Percentiles rank a stretch among this genome's conserved stretches.
phyloP scores from a whole-genome alignment of 1,140 invertebrate genomes.

The Thaumatotibia leucotreta region DNA sequence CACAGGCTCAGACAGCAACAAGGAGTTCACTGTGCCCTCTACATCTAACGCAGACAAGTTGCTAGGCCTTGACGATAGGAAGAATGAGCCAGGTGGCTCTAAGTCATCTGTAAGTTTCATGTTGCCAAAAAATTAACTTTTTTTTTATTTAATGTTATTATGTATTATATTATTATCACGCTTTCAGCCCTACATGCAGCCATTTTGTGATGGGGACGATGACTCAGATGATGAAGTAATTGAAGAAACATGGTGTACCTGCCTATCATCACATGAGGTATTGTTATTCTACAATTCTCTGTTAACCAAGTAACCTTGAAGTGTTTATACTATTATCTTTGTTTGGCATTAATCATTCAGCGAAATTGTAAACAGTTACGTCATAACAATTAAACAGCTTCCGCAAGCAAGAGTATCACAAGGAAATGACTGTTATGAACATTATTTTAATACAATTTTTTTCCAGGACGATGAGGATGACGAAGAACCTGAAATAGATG shows the following conservation, averaged over 20 bases:
- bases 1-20: constrained; percentile 48
- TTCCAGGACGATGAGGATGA: constrained; percentile 61
- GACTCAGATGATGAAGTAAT: constrained; percentile 56
- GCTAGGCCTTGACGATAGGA: constrained; percentile 47
- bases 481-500: constrained; percentile 53
- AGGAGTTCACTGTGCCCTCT: constrained; percentile 58
- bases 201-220: constrained; percentile 49
- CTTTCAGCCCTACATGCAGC: constrained; percentile 42
- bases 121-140: not conserved
- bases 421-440: too few species aligned
- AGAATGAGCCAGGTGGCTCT: constrained; percentile 37
- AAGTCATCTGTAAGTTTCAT: constrained; percentile 42
- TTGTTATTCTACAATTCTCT: too few species aligned
- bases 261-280: constrained; percentile 61
- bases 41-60: constrained; percentile 65
- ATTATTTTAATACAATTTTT: too few species aligned
- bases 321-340: too few species aligned
- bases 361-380: too few species aligned
- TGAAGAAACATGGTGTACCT: constrained; percentile 58
- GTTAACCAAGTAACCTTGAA: too few species aligned
- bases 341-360: too few species aligned
- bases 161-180: constrained; percentile 15
- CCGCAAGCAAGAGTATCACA: too few species aligned
- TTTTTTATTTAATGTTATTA: not conserved
- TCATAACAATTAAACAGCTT: too few species aligned